A percentile compares a stretch with the other conserved stretches of the same genome.
phyloP scores from a whole-genome alignment of 2,797 vertebrate species.

The Thripadectes ignobilis region DNA sequence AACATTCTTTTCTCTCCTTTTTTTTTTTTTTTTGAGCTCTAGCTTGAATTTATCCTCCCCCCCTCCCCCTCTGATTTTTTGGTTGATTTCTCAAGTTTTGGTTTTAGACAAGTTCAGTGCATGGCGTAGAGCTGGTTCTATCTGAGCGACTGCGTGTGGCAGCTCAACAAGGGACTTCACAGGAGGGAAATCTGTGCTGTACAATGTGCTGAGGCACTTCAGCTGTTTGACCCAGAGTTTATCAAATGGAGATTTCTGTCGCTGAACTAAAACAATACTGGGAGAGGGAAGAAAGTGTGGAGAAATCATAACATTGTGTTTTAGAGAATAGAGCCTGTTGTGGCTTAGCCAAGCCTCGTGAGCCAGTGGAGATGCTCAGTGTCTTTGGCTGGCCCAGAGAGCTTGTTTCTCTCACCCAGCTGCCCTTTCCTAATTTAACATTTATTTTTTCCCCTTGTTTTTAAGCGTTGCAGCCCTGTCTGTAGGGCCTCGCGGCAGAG shows the following conservation, averaged over 20 bases:
- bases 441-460: background rate
- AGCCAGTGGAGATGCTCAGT: background rate
- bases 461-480: constrained; percentile 6
- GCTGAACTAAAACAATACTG: constrained; percentile 6
- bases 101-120: background rate
- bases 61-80: background rate
- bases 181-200: constrained; percentile 27
- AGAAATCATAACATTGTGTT: background rate
- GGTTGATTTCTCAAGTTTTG: background rate
- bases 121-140: constrained; percentile 17
- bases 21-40: background rate
- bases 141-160: background rate
- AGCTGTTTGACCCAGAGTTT: constrained; percentile 21
- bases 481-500: constrained; percentile 12
- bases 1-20: background rate
- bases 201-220: constrained; percentile 26
- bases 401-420: background rate
- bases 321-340: background rate
- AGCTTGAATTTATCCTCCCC: background rate
- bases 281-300: background rate
- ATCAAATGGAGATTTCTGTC: constrained; percentile 10
- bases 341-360: background rate
- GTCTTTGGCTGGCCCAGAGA: constrained; percentile 5
- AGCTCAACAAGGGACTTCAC: background rate
- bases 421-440: background rate